Evolutionary conservation across 2,797 vertebrate species (phyloP).

Genomic region (Tapera naevia): DNA sequence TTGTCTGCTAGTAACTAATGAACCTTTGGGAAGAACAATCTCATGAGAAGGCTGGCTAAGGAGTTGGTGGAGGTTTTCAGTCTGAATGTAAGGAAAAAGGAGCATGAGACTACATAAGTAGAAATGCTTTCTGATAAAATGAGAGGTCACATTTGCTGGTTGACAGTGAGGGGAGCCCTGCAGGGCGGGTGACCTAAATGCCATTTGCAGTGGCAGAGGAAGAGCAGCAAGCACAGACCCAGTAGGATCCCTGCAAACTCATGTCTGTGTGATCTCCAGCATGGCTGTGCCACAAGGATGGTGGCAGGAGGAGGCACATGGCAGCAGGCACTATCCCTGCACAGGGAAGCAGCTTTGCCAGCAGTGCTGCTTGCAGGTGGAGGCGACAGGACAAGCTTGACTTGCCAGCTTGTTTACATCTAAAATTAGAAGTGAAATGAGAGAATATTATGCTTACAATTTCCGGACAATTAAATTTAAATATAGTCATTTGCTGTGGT

Average conservation of each 20-base stretch:
- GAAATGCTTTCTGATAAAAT: not conserved
- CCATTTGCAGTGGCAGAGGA: not conserved
- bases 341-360: not conserved
- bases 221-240: not conserved
- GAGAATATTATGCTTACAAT: not conserved
- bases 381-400: not conserved
- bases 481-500: not conserved
- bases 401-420: not conserved
- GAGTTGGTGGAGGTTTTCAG: not conserved
- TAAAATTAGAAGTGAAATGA: not conserved
- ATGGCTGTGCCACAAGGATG: not conserved
- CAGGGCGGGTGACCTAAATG: too few species aligned
- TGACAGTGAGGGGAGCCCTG: not conserved
- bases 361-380: not conserved
- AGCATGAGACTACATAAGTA: not conserved
- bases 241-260: not conserved
- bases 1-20: not conserved
- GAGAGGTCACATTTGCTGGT: not conserved
- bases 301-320: not conserved
- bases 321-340: not conserved
- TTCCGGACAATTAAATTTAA: slow-evolving; percentile 7
- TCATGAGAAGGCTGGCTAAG: not conserved
- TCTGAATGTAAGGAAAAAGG: not conserved
- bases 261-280: not conserved
- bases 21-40: not conserved